Base-by-base conservation (phyloP, 2,797 vertebrate genomes). In the Enteromius fasciolatus region DNA sequence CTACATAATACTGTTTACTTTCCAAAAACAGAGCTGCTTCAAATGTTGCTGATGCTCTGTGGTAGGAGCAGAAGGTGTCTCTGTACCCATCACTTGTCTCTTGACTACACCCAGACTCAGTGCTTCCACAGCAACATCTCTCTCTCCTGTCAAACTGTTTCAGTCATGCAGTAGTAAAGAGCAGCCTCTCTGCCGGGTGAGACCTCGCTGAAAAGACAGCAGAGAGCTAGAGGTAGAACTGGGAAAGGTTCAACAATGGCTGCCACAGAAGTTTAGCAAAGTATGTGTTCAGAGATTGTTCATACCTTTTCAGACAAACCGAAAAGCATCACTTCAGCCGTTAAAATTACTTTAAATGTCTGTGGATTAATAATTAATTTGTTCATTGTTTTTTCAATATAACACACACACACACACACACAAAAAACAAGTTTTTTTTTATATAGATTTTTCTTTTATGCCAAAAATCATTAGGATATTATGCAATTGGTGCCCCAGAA, bases 111-210 rank as follows among this genome's bases (percentile, higher is more conserved):
- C 59, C 54, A 50, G 82, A 48, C 11, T 15, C 54, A 18, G 28
- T 11, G 78, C 84, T 80, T 82, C 76, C 48, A 23, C 41, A 78
- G 81, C 82, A 74, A 63, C 18, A 46, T 74, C 36, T 82, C 52
- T 63, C 41, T 25, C 48, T 44, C 78, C 25, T 52, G 67, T 75
- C 81, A 84, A 78, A 85, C 81, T 61, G 15, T 85, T 83, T 86
- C 82, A 83, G 70, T 78, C 68, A 23, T 73, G 63, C 77, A 18
- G 69, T 54, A 14, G 52, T 82, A 20, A 82, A 80, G 54, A 67
- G 41, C 20, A n/a, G 79, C 54, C 70, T 82, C 72, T 57, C 48
- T 57, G 59, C 63, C 66, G 80, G 72, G 25, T 68, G 36, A 73
- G 54, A 36, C 68, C 78, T 79, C 63, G 66, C 54, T 74, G 44